A percentile compares a stretch with the other conserved stretches of the same genome.
These are phyloP conservation scores for Paracentrotus lividus DNA, from an alignment of 53 echinoderm and acorn worm species.

Conservation along the genomic window DNA sequence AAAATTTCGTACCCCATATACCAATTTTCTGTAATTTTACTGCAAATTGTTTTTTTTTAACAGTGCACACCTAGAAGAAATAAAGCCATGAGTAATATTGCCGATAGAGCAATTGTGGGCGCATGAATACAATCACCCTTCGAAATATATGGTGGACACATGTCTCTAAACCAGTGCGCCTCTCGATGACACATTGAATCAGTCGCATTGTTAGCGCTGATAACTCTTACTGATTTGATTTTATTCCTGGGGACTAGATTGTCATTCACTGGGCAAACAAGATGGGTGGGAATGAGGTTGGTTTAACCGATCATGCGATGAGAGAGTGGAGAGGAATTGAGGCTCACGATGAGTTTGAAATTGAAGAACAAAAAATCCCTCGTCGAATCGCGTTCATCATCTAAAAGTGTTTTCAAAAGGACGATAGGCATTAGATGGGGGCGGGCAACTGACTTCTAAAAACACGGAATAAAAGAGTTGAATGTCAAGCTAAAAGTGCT, in stretches of 20 bases:
- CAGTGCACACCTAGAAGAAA: too few relatives aligned
- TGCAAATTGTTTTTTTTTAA: too few relatives aligned
- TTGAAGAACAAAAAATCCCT: not conserved
- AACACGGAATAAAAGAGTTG: too few relatives aligned
- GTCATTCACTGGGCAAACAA: slow-evolving; percentile 15
- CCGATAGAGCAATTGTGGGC: too few relatives aligned
- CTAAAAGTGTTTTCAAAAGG: not conserved
- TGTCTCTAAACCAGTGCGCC: not conserved
- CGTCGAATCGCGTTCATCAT: not conserved
- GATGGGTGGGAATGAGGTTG: not conserved
- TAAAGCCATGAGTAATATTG: too few relatives aligned
- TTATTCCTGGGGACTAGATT: slow-evolving; percentile 43
- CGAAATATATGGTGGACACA: too few relatives aligned
- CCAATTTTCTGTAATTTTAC: too few relatives aligned
- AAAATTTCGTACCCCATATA: too few relatives aligned
- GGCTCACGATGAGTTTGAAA: not conserved
- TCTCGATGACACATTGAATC: slow-evolving; percentile 38
- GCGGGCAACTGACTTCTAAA: too few relatives aligned
- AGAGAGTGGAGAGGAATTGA: not conserved
- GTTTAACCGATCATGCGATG: not conserved
- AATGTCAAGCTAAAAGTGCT: too few relatives aligned
- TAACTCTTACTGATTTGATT: slow-evolving; percentile 47
- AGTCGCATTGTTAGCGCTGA: slow-evolving; percentile 29
- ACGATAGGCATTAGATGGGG: not conserved
- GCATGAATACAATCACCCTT: too few relatives aligned